Conservation (phyloP, 1,140 invertebrate genomes). For the Helicoverpa armigera region DNA sequence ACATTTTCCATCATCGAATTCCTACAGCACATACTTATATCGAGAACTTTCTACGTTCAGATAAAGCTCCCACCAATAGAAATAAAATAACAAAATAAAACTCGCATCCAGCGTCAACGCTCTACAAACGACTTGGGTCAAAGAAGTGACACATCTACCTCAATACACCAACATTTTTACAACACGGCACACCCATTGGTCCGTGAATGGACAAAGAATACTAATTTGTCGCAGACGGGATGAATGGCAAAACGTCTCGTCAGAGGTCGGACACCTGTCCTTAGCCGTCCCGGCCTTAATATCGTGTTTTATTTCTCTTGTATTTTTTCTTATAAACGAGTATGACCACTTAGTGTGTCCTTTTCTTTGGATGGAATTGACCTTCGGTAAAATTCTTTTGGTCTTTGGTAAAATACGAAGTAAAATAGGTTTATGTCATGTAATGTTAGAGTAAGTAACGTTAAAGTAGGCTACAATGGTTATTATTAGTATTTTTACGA, state of each 20-base stretch:
- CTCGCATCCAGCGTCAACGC: background rate
- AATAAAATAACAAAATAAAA: conserved; percentile 1
- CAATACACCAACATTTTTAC: background rate
- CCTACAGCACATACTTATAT: no score
- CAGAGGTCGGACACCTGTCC: background rate
- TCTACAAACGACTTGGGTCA: conserved; percentile 5
- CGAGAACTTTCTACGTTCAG: no score
- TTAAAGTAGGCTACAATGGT: no score
- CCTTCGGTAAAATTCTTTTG: no score
- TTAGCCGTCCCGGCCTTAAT: conserved; percentile 6
- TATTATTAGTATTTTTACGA: no score
- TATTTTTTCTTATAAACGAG: no score
- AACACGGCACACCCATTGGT: background rate
- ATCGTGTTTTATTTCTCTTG: background rate
- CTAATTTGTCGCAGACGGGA: conserved; percentile 4
- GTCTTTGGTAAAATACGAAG: no score
- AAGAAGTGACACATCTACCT: background rate
- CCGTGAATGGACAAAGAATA: conserved; percentile 17
- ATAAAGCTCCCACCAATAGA: background rate
- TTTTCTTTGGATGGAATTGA: no score
- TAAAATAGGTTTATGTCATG: no score
- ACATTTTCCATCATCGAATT: no score
- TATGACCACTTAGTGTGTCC: no score
- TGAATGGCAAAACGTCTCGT: background rate
- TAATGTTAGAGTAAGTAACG: no score